A percentile compares a stretch with the other conserved stretches of the same genome.
Evolutionary conservation across 1,140 invertebrate species (phyloP).

Genomic region (Dreissena rostriformis): DNA sequence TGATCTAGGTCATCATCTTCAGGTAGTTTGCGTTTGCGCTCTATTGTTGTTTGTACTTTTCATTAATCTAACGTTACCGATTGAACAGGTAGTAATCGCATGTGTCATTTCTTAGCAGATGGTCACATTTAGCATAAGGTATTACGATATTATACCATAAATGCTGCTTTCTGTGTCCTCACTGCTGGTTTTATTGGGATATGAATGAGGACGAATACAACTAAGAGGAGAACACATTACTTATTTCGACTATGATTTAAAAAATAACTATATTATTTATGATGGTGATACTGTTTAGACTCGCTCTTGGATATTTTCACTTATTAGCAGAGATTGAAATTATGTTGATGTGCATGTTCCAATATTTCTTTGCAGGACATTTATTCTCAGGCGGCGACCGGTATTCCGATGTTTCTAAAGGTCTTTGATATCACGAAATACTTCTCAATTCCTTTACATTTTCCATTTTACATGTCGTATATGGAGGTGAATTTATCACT

Average conservation of each 20-base stretch:
- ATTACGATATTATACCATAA: neutral
- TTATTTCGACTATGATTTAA: neutral
- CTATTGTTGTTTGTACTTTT: neutral
- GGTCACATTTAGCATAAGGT: neutral
- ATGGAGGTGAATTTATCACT: constrained; percentile 71
- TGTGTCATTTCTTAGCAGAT: neutral
- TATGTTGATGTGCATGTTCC: neutral
- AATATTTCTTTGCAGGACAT: constrained; percentile 40
- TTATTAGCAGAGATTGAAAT: neutral
- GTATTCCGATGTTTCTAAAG: constrained; percentile 69
- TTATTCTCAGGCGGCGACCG: constrained; percentile 26
- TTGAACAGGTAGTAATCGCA: neutral
- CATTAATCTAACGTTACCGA: neutral
- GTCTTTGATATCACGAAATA: constrained; percentile 65
- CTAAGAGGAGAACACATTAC: neutral
- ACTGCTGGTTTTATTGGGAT: neutral
- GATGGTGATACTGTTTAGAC: neutral
- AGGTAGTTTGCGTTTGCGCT: constrained; percentile 52
- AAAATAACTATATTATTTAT: neutral
- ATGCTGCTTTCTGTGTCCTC: neutral
- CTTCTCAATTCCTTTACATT: constrained; percentile 75
- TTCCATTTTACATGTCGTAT: constrained; percentile 79
- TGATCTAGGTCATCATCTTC: constrained; percentile 80
- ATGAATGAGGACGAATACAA: neutral
- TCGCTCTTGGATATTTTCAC: neutral